phyloP scores from a whole-genome alignment of 2,797 vertebrate genomes.

The Cercopithecus mitis region DNA sequence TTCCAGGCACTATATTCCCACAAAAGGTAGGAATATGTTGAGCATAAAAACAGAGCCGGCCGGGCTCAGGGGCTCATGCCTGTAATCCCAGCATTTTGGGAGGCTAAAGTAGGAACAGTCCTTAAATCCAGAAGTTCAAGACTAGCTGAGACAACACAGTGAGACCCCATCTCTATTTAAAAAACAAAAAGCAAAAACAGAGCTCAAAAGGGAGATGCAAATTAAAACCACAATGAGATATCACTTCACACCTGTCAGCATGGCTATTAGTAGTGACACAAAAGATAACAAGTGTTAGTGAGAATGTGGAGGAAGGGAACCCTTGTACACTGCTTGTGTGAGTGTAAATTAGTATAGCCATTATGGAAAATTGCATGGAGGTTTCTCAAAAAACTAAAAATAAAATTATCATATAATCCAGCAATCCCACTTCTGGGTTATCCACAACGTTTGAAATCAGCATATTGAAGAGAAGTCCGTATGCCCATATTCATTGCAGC shows the following conservation, averaged over 20 bases:
- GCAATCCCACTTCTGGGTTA: neutral
- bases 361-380: neutral
- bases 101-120: neutral
- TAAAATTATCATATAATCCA: neutral
- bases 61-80: neutral
- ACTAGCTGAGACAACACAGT: neutral
- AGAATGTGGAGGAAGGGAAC: neutral
- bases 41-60: neutral
- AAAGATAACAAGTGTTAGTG: neutral
- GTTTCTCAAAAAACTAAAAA: neutral
- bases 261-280: neutral
- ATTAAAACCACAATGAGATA: neutral
- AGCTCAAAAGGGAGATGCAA: neutral
- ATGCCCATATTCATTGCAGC: neutral
- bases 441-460: neutral
- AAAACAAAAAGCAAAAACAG: neutral
- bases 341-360: neutral
- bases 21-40: too few relatives aligned
- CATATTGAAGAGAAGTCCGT: neutral
- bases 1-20: neutral
- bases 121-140: neutral
- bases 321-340: neutral
- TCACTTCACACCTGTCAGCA: neutral
- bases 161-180: neutral
- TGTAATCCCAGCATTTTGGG: neutral